These are phyloP conservation scores for Oceanodroma tethys DNA, from an alignment of 2,113 vertebrate genomes.

Conservation along the genomic window DNA sequence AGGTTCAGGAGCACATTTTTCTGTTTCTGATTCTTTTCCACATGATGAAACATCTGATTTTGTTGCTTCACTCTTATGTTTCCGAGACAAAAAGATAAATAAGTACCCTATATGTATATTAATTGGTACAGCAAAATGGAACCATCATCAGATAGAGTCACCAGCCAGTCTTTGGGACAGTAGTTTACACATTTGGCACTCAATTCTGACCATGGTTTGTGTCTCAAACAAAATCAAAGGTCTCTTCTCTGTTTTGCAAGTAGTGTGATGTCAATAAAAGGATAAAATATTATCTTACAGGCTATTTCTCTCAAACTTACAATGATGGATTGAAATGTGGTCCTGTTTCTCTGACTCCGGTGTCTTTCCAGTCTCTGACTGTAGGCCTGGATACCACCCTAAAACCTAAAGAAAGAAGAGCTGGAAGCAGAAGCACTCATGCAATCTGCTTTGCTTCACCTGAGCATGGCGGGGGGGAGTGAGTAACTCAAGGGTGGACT, in stretches of 20 bases:
- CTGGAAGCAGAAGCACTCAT: not conserved
- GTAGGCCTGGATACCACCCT: not conserved
- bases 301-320: not conserved
- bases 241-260: not conserved
- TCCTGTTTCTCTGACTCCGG: not conserved
- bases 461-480: not conserved
- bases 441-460: not conserved
- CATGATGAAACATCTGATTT: not conserved
- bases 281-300: not conserved
- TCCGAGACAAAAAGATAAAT: not conserved
- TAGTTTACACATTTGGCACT: not conserved
- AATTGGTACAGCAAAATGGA: not conserved
- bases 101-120: not conserved
- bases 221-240: not conserved
- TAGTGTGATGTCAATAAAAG: not conserved
- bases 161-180: not conserved
- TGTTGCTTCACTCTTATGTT: not conserved
- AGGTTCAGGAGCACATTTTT: not conserved
- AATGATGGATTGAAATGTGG: not conserved
- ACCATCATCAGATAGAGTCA: not conserved
- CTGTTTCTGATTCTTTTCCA: not conserved
- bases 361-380: not conserved
- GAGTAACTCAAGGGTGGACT: too few relatives aligned
- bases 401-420: not conserved
- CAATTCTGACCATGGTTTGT: not conserved